Conservation (phyloP, 2,888 invertebrate genomes). For the Leuctra nigra region DNA sequence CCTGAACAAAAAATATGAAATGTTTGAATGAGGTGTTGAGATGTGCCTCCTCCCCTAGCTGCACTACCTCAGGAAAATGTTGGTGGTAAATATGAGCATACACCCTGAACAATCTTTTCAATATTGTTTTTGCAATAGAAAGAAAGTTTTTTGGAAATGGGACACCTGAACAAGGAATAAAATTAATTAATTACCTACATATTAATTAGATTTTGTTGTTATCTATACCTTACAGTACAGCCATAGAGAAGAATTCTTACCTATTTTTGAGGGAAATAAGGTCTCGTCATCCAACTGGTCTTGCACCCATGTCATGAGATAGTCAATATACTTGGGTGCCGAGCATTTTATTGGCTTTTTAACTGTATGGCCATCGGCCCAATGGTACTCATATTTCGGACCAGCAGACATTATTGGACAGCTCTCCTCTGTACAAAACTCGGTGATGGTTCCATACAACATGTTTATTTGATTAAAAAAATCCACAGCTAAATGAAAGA, state of each 20-base stretch:
- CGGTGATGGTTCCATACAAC: conserved; percentile 99
- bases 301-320: conserved; percentile 99
- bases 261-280: conserved; percentile 96
- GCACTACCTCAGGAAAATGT: conserved; percentile 96
- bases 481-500: conserved; percentile 87
- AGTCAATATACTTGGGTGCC: conserved; percentile 98
- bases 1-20: conserved; percentile 96
- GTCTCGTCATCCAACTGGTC: conserved; percentile 98
- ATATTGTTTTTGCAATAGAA: conserved; percentile 93
- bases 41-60: conserved; percentile 97
- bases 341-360: conserved; percentile 99
- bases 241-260: conserved; percentile 40
- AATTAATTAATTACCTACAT: conserved; percentile 10
- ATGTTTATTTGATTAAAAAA: conserved; percentile 99
- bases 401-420: conserved; percentile 99
- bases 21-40: conserved; percentile 99
- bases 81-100: conserved; percentile 99
- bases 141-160: conserved; percentile 98
- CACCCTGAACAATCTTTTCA: conserved; percentile 95
- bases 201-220: neutral
- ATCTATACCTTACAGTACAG: too few relatives aligned
- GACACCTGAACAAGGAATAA: conserved; percentile 60
- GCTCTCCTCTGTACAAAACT: conserved; percentile 96
- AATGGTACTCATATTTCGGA: conserved; percentile 98
- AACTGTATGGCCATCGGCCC: conserved; percentile 97